Evolutionary conservation across 2,797 vertebrate species (phyloP), one percentile per base, ranked within the genome.

Genomic region (Martes flavigula): DNA sequence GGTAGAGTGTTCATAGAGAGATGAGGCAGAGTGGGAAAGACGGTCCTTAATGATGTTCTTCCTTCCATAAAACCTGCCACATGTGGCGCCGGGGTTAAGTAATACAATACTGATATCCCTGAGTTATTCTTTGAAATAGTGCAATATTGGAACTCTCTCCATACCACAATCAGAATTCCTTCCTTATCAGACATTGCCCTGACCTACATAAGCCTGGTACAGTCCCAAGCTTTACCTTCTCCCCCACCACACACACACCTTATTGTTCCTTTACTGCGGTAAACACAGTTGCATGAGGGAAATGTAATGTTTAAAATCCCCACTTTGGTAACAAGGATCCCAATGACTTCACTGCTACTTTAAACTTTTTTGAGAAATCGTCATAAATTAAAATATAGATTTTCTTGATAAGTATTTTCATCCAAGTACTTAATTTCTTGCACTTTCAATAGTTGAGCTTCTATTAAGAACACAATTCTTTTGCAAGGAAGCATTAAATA

Each of bases 401-500:
- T 46, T 92, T 75, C 48, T 96, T 64, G 30, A 43, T 72, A 68
- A 85, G 30, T 77, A 48, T 6, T 68, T 30, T 87, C 38, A 87
- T 18, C 56, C 38, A 35, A 40, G 56, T 77, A 70, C 32, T 92
- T 91, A 62, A 87, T 88, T 58, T 70, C 48, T 83, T 62, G 18
- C 13, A 75, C 70, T 87, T 90, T 81, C 56, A 90, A 92, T 27
- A 93, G 48, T 38, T 84, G 54, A 20, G 32, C 87, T 92, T 85
- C 77, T 90, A 56, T 77, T 87, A 90, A 84, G 66, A 90, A 87
- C 70, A 75, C 15, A 78, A 87, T 87, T 90, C 73, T 66, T 90
- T 75, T 70, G 4, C 43, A 77, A 90, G 54, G 11, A 77, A 86
- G 82, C 35, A 96, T 78, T 90, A 54, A 97, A 70, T 94, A 94